phyloP scores from a whole-genome alignment of 2,888 invertebrate genomes.

The Baccha elongata region DNA sequence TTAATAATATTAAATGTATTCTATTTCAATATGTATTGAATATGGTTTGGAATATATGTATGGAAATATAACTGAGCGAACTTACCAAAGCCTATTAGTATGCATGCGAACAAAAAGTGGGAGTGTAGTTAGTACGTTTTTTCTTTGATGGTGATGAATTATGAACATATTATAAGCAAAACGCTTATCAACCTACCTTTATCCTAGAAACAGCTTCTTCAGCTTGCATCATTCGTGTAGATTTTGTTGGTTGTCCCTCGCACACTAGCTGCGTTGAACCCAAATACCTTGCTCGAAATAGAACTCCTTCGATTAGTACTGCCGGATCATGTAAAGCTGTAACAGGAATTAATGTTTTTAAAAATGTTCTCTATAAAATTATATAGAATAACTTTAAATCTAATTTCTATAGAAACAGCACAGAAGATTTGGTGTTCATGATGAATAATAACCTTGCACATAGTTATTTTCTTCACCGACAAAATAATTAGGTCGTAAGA shows the following conservation, averaged over 20 bases:
- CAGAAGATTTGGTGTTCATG: slow-evolving; percentile 1
- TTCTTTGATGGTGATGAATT: slow-evolving; percentile 22
- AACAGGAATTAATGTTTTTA: slow-evolving; percentile 11
- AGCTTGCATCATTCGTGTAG: slow-evolving; percentile 99
- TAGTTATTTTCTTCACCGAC: too few relatives aligned
- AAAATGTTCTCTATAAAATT: background rate
- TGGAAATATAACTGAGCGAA: slow-evolving; percentile 12
- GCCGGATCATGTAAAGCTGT: slow-evolving; percentile 85
- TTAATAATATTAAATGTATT: background rate
- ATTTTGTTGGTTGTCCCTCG: slow-evolving; percentile 99
- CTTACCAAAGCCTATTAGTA: slow-evolving; percentile 79
- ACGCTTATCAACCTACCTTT: slow-evolving; percentile 89
- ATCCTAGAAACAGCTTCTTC: slow-evolving; percentile 99
- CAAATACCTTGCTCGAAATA: slow-evolving; percentile 98
- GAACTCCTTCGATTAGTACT: slow-evolving; percentile 99
- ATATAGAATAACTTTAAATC: background rate
- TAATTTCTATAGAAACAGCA: background rate
- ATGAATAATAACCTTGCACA: too few relatives aligned
- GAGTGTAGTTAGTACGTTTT: slow-evolving; percentile 56
- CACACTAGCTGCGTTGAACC: slow-evolving; percentile 99
- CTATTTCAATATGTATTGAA: background rate
- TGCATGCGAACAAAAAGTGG: slow-evolving; percentile 64
- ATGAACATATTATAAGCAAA: background rate
- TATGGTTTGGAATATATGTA: background rate
- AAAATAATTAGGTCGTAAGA: too few relatives aligned